Base-by-base conservation (phyloP, 92 coral and sea anemone genomes). In the Zoanthus gigantus region DNA sequence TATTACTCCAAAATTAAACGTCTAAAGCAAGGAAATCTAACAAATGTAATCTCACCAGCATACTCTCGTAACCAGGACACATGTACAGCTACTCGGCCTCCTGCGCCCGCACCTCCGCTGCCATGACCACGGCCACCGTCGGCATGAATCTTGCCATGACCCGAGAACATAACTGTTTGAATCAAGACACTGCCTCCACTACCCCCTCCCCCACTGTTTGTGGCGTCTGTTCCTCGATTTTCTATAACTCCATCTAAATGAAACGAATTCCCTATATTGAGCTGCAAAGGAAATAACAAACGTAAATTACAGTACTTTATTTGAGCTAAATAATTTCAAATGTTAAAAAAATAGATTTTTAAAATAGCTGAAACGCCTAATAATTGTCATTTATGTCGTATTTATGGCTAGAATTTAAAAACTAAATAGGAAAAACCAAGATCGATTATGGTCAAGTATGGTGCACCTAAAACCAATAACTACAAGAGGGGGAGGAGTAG, bases 101-200 rank as follows among this genome's bases (percentile, higher is more conserved):
- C 94, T 23, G 92, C 58, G 3, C 94, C 94, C 46, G 92, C 94
- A 17, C 94, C 94, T 17, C 94, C 94, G 42, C 71, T 89, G 5
- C 94, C 89, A 30, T 82, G 76, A 30, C 94, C 94, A 72, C 90
- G 71, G 32, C 94, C 92, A 30, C 94, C 94, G 76, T 78, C 87
- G 7, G 87, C 94, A 34, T 84, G 86, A 77, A 92, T 82, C 71
- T 77, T 85, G 7, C 94, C 94, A 77, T 92, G 94, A 34, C 94
- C 94, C 14, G 94, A 92, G 48, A 92, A 89, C 63, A 85, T 79
- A 30, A 89, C 61, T 15, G 92, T 86, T 75, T 89, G 83, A 56
- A 92, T 89, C 53, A 92, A 53, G 63, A 92, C 54, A 78, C 94
- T 92, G 15, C 94, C 94, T 67, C 94, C 94, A 86, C 94, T 92